Evolutionary conservation across 2,797 vertebrate species (phyloP).

Genomic region (Cryptoprocta ferox): DNA sequence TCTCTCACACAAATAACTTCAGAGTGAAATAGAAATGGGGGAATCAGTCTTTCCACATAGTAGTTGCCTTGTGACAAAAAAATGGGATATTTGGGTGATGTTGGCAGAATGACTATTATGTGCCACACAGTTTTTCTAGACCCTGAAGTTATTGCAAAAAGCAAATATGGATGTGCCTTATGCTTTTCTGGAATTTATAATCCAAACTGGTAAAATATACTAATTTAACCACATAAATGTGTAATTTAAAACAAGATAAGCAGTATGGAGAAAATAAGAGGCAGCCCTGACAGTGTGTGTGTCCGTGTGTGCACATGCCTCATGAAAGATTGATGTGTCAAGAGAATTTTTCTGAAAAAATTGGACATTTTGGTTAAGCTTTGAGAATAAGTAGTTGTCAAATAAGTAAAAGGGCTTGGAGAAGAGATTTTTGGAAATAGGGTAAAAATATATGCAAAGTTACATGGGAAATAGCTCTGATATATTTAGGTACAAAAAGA

Average conservation of each 20-base stretch:
- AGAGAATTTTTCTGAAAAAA: neutral
- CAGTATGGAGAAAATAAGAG: neutral
- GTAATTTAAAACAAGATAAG: neutral
- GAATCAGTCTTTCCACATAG: neutral
- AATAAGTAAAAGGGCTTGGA: neutral
- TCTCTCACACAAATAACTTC: neutral
- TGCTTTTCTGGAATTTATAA: neutral
- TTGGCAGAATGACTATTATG: neutral
- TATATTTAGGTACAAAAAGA: neutral
- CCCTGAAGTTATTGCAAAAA: neutral
- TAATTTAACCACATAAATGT: neutral
- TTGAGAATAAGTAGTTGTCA: neutral
- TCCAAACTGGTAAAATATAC: neutral
- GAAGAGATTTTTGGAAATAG: neutral
- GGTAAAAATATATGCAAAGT: neutral
- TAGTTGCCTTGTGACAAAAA: neutral
- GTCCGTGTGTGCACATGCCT: neutral
- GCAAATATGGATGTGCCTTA: neutral
- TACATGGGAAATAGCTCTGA: neutral
- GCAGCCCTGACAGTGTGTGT: neutral
- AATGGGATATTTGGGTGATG: neutral
- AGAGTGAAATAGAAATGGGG: neutral
- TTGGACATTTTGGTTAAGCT: neutral
- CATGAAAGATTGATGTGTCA: neutral
- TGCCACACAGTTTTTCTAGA: neutral